Evolutionary conservation across 2,888 invertebrate species (phyloP), one percentile per base, ranked within the genome.

Genomic region (Troides oblongomaculatus): DNA sequence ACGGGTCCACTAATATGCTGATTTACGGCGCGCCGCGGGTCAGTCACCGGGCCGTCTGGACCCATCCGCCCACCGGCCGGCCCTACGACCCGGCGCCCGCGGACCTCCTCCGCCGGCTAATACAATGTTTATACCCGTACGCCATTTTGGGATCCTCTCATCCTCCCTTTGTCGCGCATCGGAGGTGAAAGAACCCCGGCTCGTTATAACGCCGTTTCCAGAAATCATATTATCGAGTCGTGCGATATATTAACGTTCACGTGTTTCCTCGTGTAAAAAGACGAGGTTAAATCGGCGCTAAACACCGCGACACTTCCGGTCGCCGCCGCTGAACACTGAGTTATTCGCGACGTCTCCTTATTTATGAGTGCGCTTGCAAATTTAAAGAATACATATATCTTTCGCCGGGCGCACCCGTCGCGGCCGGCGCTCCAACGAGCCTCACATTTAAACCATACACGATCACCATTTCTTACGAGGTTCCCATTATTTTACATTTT

Each of bases 21-120:
- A 68, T 68, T 21, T 63, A 46, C 23, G n/a, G 62, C 62, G 62
- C 43, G 68, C 63, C 66, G 58, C n/a, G 68, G 63, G 68, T 68
- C 68, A 68, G 30, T 36, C 62, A 58, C 68, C 68, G 58, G 39
- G 7, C 12, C 57, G 67, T 67, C 67, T 67, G 67, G 59, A 59
- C 23, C 10, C 25, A 17, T 25, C 59, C 25, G 59, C 25, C 59
- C 59, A 12, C 30, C 23, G 17, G 25, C 59, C 57, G 10, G 8
- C 39, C 8, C 39, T 8, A 7, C 39, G 39, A 39, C 7, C 39
- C 39, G 10, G 10, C 39, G 39, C 8, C 39, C 10, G 39, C 10
- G 39, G 8, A 1, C 1, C 8, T 39, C 39, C 10, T 39, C 8
- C 10, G 10, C 39, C 10, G 1, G 39, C 8, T 39, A 39, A 39